Conservation (phyloP, 1,140 invertebrate genomes). For the Lepidurus packardi region DNA sequence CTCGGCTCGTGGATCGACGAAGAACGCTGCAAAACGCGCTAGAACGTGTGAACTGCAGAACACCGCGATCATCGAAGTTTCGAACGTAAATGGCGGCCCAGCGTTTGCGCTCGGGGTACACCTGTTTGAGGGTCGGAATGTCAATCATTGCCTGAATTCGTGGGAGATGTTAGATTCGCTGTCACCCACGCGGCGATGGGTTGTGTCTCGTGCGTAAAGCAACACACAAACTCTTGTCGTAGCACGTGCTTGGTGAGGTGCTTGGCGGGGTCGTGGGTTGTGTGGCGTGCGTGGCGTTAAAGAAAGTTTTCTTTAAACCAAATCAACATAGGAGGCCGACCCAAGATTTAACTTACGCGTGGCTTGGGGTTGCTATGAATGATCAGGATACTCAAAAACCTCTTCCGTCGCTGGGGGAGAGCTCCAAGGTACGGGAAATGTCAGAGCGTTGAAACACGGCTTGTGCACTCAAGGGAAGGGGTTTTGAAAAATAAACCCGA, state of each 20-base stretch:
- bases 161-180: conserved; percentile 24
- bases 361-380: background rate
- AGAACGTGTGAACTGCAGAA: conserved; percentile 72
- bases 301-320: background rate
- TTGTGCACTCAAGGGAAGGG: background rate
- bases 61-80: conserved; percentile 70
- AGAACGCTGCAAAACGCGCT: conserved; percentile 70
- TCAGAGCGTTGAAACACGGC: background rate
- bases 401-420: background rate
- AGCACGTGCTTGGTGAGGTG: conserved; percentile 42
- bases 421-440: background rate
- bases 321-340: background rate
- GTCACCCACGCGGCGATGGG: conserved; percentile 31
- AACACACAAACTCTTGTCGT: conserved; percentile 42
- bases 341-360: background rate
- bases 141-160: conserved; percentile 20
- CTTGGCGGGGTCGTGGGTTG: conserved; percentile 49
- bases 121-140: conserved; percentile 51
- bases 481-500: background rate
- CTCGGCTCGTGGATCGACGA: conserved; percentile 72
- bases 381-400: background rate
- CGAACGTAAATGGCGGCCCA: conserved; percentile 67
- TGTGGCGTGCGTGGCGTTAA: conserved; percentile 53
- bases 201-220: conserved; percentile 18
- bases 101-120: conserved; percentile 50